These are phyloP conservation scores for Phengaris alcon DNA, from an alignment of 2,888 invertebrate genomes.

Conservation along the genomic window DNA sequence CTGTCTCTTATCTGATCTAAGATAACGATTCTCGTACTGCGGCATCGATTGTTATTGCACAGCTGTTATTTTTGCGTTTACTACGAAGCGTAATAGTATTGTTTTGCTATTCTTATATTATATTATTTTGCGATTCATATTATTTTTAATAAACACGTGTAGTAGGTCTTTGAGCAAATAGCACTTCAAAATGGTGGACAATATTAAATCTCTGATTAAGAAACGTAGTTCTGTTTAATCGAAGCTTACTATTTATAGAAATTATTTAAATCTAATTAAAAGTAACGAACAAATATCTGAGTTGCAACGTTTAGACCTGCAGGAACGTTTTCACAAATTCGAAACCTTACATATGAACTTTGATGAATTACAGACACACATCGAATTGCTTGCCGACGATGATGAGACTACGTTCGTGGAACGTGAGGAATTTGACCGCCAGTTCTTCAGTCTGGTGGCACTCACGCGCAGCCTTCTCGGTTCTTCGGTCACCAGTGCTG, in stretches of 20 bases:
- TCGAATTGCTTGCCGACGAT: constrained; percentile 18
- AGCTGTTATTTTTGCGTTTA: too few species aligned
- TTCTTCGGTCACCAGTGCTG: not conserved
- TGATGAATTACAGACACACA: constrained; percentile 31
- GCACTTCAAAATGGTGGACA: not conserved
- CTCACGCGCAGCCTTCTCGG: too few species aligned
- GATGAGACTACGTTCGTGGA: not conserved
- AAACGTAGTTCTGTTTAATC: constrained; percentile 30
- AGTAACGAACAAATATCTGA: constrained; percentile 15
- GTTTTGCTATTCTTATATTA: too few species aligned
- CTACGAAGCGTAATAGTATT: too few species aligned
- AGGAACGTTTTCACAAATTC: constrained; percentile 25
- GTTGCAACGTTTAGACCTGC: constrained; percentile 28
- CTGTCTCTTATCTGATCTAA: too few species aligned
- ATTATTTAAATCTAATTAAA: constrained; percentile 13
- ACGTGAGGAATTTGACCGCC: not conserved
- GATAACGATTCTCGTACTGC: too few species aligned
- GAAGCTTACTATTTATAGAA: constrained; percentile 30
- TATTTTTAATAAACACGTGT: too few species aligned
- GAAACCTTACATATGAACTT: constrained; percentile 26
- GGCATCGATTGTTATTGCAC: too few species aligned
- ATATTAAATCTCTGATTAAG: constrained; percentile 17
- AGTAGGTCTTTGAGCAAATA: too few species aligned
- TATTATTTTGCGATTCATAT: too few species aligned
- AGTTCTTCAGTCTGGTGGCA: too few species aligned